Conservation (phyloP, 2,113 vertebrate species). For the Syngnathoides biaculeatus region DNA sequence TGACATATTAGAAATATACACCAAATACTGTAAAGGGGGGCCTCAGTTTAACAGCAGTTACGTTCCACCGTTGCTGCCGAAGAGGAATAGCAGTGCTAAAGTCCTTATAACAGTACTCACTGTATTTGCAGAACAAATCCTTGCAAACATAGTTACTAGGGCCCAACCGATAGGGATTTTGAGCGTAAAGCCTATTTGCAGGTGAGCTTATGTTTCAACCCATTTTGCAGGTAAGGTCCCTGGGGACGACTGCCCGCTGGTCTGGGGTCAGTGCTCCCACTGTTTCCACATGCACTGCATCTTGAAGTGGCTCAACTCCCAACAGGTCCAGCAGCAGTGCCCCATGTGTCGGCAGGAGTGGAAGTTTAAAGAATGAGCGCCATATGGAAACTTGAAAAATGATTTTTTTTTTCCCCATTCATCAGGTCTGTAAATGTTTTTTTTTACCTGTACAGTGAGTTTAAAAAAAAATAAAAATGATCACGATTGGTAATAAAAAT, state of each 20-base stretch:
- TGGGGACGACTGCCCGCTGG: conserved; percentile 93
- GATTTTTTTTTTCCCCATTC: neutral
- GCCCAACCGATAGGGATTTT: too few relatives aligned
- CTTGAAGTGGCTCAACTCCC: conserved; percentile 95
- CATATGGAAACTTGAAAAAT: neutral
- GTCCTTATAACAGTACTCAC: too few relatives aligned
- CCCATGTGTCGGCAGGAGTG: conserved; percentile 98
- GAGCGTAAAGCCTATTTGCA: too few relatives aligned
- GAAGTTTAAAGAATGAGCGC: conserved; percentile 91
- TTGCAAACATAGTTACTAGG: too few relatives aligned
- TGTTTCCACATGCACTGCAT: conserved; percentile 99
- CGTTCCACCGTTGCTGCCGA: too few relatives aligned
- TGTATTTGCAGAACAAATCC: too few relatives aligned
- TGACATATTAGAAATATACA: too few relatives aligned
- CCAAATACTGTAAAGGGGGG: too few relatives aligned
- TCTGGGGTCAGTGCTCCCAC: conserved; percentile 97
- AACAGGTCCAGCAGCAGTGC: conserved; percentile 96
- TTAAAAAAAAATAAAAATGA: neutral
- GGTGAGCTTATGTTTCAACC: neutral
- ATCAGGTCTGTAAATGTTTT: neutral
- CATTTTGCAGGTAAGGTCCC: conserved; percentile 86
- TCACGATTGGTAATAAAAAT: neutral
- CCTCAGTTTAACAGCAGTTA: too few relatives aligned
- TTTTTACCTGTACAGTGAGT: neutral
- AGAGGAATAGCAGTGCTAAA: too few relatives aligned